phyloP scores from a whole-genome alignment of 1,140 invertebrate genomes.

The Bombus superbus region DNA sequence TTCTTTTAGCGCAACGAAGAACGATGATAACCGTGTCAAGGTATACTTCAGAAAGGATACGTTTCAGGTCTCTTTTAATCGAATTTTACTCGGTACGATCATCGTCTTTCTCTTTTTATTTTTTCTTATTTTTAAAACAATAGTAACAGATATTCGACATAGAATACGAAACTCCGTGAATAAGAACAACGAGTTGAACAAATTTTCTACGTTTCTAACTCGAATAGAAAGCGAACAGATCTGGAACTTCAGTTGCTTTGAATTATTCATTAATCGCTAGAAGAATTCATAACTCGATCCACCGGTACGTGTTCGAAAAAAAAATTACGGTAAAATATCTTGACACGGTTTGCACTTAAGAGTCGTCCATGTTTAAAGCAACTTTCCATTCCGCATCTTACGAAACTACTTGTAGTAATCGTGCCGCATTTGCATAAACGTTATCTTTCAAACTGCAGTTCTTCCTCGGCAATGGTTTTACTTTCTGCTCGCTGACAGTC shows the following conservation, averaged over 20 bases:
- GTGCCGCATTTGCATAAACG: constrained; percentile 23
- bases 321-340: constrained; percentile 18
- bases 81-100: not conserved
- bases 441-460: constrained; percentile 10
- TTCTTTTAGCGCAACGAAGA: not conserved
- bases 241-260: not conserved
- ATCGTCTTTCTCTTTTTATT: not conserved
- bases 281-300: constrained; percentile 29
- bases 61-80: not conserved
- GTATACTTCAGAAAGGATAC: not conserved
- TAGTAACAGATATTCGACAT: not conserved
- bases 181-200: not conserved
- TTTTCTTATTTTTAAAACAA: not conserved
- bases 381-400: not conserved
- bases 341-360: not conserved
- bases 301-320: not conserved
- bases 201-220: not conserved
- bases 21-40: not conserved
- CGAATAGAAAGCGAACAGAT: not conserved
- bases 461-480: too few species aligned
- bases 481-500: not conserved
- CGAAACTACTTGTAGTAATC: not conserved
- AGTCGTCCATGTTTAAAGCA: constrained; percentile 13
- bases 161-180: not conserved
- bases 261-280: constrained; percentile 10